Evolutionary conservation across 2,888 invertebrate genomes (phyloP).

Genomic region (Platypus cylindrus): DNA sequence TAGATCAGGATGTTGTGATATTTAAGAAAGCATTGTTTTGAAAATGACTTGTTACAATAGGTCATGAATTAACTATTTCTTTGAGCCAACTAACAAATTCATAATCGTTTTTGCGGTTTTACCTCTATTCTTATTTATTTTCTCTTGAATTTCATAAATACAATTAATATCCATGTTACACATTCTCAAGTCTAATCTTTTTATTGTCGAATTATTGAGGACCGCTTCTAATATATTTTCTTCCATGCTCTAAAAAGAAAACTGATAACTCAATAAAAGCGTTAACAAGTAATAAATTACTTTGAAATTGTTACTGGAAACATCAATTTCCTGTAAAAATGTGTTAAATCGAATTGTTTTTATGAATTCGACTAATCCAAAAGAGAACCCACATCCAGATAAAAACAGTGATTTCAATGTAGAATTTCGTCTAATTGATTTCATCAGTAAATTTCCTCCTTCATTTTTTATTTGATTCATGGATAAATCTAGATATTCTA

Average conservation of each 20-base stretch:
- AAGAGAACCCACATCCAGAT: slow-evolving; percentile 27
- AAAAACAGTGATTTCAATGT: slow-evolving; percentile 21
- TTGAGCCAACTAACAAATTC: too few species aligned
- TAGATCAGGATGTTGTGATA: too few species aligned
- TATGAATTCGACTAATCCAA: slow-evolving; percentile 22
- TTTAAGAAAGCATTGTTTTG: too few species aligned
- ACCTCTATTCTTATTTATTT: slow-evolving; percentile 17
- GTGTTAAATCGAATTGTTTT: slow-evolving; percentile 21
- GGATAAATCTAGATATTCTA: slow-evolving; percentile 22
- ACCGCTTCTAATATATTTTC: slow-evolving; percentile 21
- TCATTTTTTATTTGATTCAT: slow-evolving; percentile 23
- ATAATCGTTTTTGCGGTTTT: slow-evolving; percentile 2
- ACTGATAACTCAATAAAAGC: too few species aligned
- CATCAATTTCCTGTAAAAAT: slow-evolving; percentile 25
- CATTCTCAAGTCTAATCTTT: slow-evolving; percentile 27
- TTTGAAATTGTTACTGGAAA: too few species aligned
- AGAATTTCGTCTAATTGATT: slow-evolving; percentile 17
- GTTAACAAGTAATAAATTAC: too few species aligned
- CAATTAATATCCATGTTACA: slow-evolving; percentile 20
- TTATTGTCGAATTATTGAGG: slow-evolving; percentile 20
- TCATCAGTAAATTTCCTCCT: slow-evolving; percentile 22
- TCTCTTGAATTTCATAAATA: slow-evolving; percentile 21
- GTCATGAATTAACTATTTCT: too few species aligned
- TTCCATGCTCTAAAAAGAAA: slow-evolving; percentile 22
- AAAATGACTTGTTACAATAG: too few species aligned